phyloP scores from a whole-genome alignment of 2,888 invertebrate genomes.

The Matsumyia berberina region DNA sequence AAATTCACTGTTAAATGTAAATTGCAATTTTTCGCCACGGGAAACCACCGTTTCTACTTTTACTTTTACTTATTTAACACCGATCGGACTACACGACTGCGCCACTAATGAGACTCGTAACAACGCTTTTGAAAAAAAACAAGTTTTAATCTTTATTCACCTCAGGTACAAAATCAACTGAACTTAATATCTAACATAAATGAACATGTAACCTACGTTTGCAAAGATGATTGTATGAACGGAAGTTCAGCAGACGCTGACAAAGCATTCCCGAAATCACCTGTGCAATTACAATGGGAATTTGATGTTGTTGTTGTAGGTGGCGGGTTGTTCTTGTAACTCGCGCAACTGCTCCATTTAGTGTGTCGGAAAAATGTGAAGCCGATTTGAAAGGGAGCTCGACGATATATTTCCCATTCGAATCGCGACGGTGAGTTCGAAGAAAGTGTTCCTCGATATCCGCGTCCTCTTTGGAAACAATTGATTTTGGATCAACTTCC shows the following conservation, averaged over 20 bases:
- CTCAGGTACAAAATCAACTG: background rate
- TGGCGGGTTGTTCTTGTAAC: background rate
- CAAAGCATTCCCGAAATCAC: conserved; percentile 13
- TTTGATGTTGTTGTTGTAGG: conserved; percentile 12
- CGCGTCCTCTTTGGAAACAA: too few species aligned
- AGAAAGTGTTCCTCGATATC: too few species aligned
- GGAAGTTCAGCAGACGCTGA: conserved; percentile 32
- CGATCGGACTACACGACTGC: conserved; percentile 14
- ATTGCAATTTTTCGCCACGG: background rate
- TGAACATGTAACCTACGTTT: conserved; percentile 12
- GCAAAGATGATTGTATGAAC: conserved; percentile 22
- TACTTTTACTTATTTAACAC: background rate
- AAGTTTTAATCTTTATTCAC: conserved; percentile 12
- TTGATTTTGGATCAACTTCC: too few species aligned
- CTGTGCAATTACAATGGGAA: conserved; percentile 17
- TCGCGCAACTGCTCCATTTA: too few species aligned
- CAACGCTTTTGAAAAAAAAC: conserved; percentile 3
- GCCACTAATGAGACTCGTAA: background rate
- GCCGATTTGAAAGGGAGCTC: too few species aligned
- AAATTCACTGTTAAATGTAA: conserved; percentile 17
- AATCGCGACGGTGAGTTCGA: too few species aligned
- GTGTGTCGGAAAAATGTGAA: too few species aligned
- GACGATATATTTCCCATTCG: too few species aligned
- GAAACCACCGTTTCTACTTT: conserved; percentile 12
- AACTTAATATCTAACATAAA: conserved; percentile 8